These are phyloP conservation scores for Alcedo quadribrachys DNA, from an alignment of 2,797 vertebrate species.

Conservation along the genomic window DNA sequence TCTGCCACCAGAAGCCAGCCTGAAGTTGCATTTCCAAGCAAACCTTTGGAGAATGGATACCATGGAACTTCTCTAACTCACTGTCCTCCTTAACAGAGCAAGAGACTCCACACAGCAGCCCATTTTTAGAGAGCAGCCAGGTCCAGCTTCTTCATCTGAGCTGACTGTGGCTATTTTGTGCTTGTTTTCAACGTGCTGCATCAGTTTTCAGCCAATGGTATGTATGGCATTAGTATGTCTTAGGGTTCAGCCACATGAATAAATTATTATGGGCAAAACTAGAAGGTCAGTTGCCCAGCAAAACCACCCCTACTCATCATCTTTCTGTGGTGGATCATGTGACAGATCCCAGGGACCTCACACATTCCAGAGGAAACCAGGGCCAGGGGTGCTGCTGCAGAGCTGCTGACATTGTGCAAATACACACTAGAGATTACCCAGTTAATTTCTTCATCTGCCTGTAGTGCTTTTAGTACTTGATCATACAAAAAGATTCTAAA, in stretches of 20 bases:
- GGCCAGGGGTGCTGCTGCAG: slow-evolving; percentile 26
- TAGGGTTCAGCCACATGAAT: slow-evolving; percentile 2
- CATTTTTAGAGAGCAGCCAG: background rate
- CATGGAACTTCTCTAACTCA: background rate
- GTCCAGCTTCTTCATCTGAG: background rate
- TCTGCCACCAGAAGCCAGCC: background rate
- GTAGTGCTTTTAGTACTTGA: background rate
- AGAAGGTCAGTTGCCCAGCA: slow-evolving; percentile 46
- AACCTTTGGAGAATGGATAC: background rate
- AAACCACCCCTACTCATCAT: slow-evolving; percentile 60
- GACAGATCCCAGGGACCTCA: slow-evolving; percentile 46
- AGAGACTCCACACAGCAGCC: background rate
- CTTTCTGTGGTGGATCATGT: background rate
- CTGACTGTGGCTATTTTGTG: background rate
- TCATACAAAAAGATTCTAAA: background rate
- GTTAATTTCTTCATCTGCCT: background rate
- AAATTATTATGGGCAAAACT: slow-evolving; percentile 40
- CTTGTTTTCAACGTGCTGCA: background rate
- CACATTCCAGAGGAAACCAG: slow-evolving; percentile 50
- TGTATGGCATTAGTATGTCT: background rate
- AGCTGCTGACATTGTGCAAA: slow-evolving; percentile 30
- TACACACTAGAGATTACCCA: background rate
- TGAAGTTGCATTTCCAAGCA: slow-evolving; percentile 9
- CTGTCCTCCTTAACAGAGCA: background rate
- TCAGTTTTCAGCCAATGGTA: slow-evolving; percentile 33